Evolutionary conservation across 2,888 invertebrate species (phyloP), one percentile per base, ranked within the genome.

Genomic region (Leptarthrus brevirostris): DNA sequence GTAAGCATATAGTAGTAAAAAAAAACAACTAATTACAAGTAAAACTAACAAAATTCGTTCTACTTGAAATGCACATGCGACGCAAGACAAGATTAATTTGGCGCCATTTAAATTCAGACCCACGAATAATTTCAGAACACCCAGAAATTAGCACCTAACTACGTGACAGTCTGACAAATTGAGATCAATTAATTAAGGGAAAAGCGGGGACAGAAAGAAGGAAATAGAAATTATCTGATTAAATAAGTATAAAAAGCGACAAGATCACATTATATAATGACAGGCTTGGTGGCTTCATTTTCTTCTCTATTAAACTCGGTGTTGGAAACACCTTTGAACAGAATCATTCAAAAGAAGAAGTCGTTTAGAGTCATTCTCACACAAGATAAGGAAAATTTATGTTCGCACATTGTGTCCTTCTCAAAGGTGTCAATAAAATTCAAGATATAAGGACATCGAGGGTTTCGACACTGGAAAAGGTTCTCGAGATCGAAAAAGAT

Each of bases 321-420:
- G 30, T 10, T 18, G 26, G 14, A 18, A 49, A 16, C 49, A 2
- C 30, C 24, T 26, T n/a, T 40, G n/a, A 22, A 24, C 44, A 22
- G 14, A 6, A 18, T 12, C 36, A 34, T 3, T 58, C 36, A 36
- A 36, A 47, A 47, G 12, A 44, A 64, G 44, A 64, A 64, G 64
- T 18, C 61, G 8, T 20, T 20, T 10, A 58, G 18, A 16, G 20
- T 34, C 18, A 12, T 18, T 36, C n/a, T 58, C 36, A 12, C 18
- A 58, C 20, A n/a, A 64, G 64, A 64, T 40, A 64, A 58, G 30
- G 30, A 0, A 64, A 74, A 74, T 71, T 71, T 74, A 74, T 74
- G 74, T 71, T 71, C 71, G 72, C 71, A 54, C 64, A 71, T 72
- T 61, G n/a, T 20, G 71, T 74, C 74, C 74, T 61, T 74, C 72